A percentile compares a stretch with the other conserved stretches of the same genome.
These are phyloP conservation scores for Phasianus colchicus DNA, from an alignment of 2,113 vertebrate genomes.

Conservation along the genomic window DNA sequence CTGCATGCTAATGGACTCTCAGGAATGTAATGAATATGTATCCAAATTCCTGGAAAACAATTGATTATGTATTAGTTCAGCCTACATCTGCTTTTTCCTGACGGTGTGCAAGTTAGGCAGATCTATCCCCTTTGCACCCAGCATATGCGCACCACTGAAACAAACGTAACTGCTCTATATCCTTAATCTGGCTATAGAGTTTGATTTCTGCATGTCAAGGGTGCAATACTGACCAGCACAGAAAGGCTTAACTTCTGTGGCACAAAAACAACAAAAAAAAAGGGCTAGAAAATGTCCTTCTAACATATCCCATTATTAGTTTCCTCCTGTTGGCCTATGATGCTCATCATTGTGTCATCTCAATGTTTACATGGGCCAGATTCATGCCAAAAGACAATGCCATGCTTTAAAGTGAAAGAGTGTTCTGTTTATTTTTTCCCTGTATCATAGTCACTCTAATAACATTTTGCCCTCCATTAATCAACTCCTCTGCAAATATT, in stretches of 20 bases:
- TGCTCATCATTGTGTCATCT: background rate
- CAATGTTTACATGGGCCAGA: background rate
- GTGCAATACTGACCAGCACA: background rate
- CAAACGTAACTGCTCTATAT: too few relatives aligned
- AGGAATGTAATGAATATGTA: too few relatives aligned
- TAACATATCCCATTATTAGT: background rate
- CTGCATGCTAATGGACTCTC: too few relatives aligned
- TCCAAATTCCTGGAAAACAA: too few relatives aligned
- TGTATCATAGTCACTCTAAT: background rate
- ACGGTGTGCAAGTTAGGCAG: too few relatives aligned
- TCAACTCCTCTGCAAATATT: background rate
- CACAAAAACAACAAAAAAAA: conserved; percentile 28
- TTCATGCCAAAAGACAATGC: background rate
- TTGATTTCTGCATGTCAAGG: too few relatives aligned
- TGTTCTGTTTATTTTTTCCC: background rate
- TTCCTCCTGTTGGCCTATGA: background rate
- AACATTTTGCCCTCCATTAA: background rate
- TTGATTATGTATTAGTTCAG: too few relatives aligned
- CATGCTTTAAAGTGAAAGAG: background rate
- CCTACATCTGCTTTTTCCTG: too few relatives aligned
- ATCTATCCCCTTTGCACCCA: too few relatives aligned
- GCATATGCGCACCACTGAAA: too few relatives aligned
- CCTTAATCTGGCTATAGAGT: too few relatives aligned
- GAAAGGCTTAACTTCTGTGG: conserved; percentile 57
- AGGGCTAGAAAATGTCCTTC: background rate